Base-by-base conservation (phyloP, 2,888 invertebrate genomes). In the Drosophila mimica region DNA sequence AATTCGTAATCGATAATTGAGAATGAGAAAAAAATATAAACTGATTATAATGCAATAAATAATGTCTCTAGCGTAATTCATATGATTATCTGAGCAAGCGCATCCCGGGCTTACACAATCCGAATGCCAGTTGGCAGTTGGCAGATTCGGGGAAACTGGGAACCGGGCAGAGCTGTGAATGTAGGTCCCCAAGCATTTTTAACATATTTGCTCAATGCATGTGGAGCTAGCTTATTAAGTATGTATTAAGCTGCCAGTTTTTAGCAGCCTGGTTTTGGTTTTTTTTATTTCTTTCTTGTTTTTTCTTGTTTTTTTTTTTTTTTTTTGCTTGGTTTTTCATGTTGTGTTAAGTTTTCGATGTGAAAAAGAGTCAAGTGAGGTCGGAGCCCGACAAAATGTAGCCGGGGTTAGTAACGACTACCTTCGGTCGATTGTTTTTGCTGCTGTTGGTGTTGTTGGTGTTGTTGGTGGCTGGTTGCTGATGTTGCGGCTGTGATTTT, bases 321-420 rank as follows among this genome's bases (percentile, higher is more conserved):
- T 25, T 25, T 25, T 25, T 25, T 53, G 60, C 58, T 63, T 46
- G 63, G 51, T 56, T 63, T 36, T 58, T 70, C 36, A 28, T 56
- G 56, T n/a, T 38, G 56, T 67, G 30, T 53, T 59, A 70, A 56
- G 66, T 64, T 73, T 76, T 74, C 84, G 88, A 87, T 89, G 84
- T 87, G 88, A 85, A 85, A 85, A 84, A 84, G 72, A 85, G 89
- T 85, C 84, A 85, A 85, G 88, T 88, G 85, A 89, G 84, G 84
- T 84, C 84, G 88, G 74, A 66, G 65, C 36, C 43, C 66, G 66
- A 67, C 71, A 67, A 70, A 80, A 71, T 71, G 81, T 67, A 43
- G 76, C 36, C 43, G 85, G 78, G 82, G 75, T 81, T 85, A 76
- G 76, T 79, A 90, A 79, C 85, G 76, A 79, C 90, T 89, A 81